Percentiles rank a stretch among this genome's conserved stretches.
Evolutionary conservation across 2,113 vertebrate species (phyloP).

Genomic region (Fukomys damarensis): DNA sequence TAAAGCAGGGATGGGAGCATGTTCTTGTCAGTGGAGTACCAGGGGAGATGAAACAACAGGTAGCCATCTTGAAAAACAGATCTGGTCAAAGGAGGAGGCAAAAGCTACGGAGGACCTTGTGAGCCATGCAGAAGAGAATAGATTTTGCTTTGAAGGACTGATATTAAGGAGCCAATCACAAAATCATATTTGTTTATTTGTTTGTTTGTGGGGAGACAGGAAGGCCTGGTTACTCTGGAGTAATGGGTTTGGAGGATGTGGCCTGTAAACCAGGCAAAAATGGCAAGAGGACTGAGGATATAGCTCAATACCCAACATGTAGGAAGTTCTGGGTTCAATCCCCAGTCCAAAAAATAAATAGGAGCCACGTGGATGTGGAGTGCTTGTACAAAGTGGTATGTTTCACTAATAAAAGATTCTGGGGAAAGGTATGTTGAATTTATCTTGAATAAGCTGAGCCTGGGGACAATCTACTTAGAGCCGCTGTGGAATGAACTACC

Average conservation of each 20-base stretch:
- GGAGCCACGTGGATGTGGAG: no score
- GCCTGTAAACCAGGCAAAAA: not conserved
- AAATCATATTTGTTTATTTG: not conserved
- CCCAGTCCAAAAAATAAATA: no score
- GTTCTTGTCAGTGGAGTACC: no score
- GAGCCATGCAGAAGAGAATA: not conserved
- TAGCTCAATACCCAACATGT: not conserved
- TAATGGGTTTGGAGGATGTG: not conserved
- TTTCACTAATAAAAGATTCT: not conserved
- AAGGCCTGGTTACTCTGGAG: not conserved
- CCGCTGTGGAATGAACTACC: not conserved
- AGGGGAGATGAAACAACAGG: not conserved
- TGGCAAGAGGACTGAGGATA: not conserved
- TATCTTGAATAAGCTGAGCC: not conserved
- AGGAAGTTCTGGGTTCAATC: not conserved
- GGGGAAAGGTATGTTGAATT: not conserved
- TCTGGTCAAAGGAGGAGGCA: not conserved
- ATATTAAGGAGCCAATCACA: not conserved
- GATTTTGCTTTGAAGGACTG: not conserved
- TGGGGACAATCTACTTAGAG: not conserved
- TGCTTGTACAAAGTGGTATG: not conserved
- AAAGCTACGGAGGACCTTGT: not conserved
- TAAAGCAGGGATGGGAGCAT: no score
- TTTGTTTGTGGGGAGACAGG: not conserved
- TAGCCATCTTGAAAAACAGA: not conserved